Conservation (phyloP, 2,113 vertebrate species). For the Petaurus breviceps region DNA sequence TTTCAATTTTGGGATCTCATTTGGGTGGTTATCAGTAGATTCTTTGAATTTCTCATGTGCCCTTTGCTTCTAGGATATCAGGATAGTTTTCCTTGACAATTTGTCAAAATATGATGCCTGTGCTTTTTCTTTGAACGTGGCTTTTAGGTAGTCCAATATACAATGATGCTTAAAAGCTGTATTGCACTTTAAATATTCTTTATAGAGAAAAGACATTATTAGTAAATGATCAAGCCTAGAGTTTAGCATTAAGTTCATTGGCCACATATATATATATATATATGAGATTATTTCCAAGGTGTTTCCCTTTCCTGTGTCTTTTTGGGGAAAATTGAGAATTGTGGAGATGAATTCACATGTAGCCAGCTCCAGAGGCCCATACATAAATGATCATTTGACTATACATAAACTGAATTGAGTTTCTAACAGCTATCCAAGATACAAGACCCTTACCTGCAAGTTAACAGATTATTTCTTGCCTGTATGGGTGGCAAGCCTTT, state of each 20-base stretch:
- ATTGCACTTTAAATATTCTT: background rate
- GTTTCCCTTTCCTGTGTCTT: background rate
- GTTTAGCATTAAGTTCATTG: background rate
- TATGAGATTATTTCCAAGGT: slow-evolving; percentile 24
- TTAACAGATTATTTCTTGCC: background rate
- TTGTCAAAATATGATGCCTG: too few relatives aligned
- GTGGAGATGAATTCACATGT: background rate
- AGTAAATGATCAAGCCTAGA: background rate
- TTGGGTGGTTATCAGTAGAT: too few relatives aligned
- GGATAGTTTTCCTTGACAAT: too few relatives aligned
- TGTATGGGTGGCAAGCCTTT: background rate
- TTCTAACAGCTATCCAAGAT: background rate
- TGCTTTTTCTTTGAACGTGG: too few relatives aligned
- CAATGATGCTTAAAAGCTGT: background rate
- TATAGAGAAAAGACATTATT: background rate
- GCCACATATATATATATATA: background rate
- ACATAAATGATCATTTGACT: slow-evolving; percentile 9
- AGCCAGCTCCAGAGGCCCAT: background rate
- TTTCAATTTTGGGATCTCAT: too few relatives aligned
- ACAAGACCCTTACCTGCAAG: background rate
- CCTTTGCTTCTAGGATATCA: too few relatives aligned
- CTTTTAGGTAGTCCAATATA: background rate
- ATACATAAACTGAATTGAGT: background rate
- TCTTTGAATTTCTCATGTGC: too few relatives aligned
- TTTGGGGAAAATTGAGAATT: slow-evolving; percentile 29